Evolutionary conservation across 2,797 vertebrate species (phyloP).

Genomic region (Bradypodion pumilum): DNA sequence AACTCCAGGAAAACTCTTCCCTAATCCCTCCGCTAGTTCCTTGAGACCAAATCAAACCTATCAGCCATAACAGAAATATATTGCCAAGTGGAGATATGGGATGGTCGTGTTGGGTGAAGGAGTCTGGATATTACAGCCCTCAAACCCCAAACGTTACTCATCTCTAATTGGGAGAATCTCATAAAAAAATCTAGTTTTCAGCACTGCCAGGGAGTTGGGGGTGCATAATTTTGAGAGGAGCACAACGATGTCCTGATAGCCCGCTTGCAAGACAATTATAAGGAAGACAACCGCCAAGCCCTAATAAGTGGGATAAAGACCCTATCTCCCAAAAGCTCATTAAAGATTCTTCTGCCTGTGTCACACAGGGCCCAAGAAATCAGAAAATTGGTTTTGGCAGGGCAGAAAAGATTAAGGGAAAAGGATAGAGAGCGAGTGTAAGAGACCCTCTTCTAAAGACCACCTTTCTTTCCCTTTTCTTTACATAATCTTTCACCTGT

Average conservation of each 20-base stretch:
- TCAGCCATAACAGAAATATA: too few relatives aligned
- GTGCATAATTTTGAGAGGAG: not conserved
- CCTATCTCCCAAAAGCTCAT: slow-evolving; percentile 28
- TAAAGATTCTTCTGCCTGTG: slow-evolving; percentile 24
- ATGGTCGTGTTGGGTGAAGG: too few relatives aligned
- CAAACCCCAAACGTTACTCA: too few relatives aligned
- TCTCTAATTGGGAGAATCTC: slow-evolving; percentile 40
- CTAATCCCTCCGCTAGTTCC: too few relatives aligned
- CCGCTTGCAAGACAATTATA: not conserved
- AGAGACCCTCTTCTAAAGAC: not conserved
- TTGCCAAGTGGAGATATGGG: too few relatives aligned
- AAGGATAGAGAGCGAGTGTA: not conserved
- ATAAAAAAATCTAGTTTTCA: not conserved
- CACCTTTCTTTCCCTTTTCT: not conserved
- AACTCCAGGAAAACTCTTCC: too few relatives aligned
- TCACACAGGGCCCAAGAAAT: slow-evolving; percentile 27
- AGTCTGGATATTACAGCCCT: too few relatives aligned
- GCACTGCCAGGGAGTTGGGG: not conserved
- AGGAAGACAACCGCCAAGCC: not conserved
- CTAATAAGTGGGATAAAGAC: slow-evolving; percentile 14
- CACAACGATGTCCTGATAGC: not conserved
- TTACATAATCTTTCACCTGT: slow-evolving; percentile 4
- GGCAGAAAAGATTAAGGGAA: slow-evolving; percentile 33
- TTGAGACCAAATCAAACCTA: too few relatives aligned
- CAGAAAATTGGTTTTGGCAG: slow-evolving; percentile 41